Evolutionary conservation across 2,113 vertebrate genomes (phyloP).

Genomic region (Climacteris rufus): DNA sequence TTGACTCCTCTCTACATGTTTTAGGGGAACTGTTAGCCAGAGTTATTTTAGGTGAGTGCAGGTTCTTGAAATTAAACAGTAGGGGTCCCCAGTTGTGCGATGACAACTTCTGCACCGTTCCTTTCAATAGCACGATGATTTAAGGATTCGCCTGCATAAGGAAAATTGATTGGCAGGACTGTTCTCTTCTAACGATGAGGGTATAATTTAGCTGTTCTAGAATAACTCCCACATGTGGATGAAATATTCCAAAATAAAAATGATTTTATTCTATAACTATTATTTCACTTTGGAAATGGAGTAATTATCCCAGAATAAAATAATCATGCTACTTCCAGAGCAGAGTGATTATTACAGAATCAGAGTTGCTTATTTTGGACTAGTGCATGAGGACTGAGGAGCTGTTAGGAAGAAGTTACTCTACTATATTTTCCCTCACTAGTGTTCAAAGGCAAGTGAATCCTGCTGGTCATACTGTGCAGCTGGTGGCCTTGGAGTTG

Average conservation of each 20-base stretch:
- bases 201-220: conserved; percentile 63
- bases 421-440: not conserved
- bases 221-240: conserved; percentile 58
- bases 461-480: not conserved
- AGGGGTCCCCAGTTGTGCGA: not conserved
- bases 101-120: not conserved
- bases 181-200: conserved; percentile 32
- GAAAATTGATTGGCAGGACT: conserved; percentile 56
- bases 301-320: conserved; percentile 65
- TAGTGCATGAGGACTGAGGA: not conserved
- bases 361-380: conserved; percentile 43
- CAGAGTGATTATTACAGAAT: conserved; percentile 34
- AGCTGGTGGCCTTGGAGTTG: not conserved
- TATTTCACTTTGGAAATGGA: conserved; percentile 55
- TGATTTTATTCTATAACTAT: conserved; percentile 57
- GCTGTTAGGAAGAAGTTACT: not conserved
- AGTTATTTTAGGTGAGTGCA: not conserved
- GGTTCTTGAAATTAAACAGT: not conserved
- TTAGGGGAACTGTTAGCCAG: not conserved
- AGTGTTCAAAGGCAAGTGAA: not conserved
- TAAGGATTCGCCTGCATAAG: not conserved
- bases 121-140: not conserved
- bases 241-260: conserved; percentile 62
- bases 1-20: not conserved
- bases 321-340: conserved; percentile 26